Evolutionary conservation across 2,888 invertebrate genomes (phyloP).

Genomic region (Synergus laeviventris): DNA sequence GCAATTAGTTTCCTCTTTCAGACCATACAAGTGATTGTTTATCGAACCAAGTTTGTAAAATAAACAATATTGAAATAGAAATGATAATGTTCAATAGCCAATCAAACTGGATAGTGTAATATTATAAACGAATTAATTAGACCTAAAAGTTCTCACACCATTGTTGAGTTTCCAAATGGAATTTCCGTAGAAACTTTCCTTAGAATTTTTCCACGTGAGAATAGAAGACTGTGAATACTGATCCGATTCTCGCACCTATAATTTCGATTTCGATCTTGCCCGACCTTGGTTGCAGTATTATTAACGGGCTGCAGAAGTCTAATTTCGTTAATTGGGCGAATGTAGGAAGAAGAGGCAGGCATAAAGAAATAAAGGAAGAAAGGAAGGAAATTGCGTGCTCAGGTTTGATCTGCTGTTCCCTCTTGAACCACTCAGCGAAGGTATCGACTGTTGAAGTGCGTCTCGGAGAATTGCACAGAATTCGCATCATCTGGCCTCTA

Average conservation of each 20-base stretch:
- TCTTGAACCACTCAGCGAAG: not conserved
- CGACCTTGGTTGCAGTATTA: not conserved
- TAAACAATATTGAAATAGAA: no score
- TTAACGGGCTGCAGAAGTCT: not conserved
- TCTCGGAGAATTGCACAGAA: not conserved
- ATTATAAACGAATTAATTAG: no score
- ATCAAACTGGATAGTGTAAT: no score
- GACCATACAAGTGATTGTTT: no score
- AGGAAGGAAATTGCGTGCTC: not conserved
- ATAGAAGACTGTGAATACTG: not conserved
- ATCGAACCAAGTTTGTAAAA: no score
- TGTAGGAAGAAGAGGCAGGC: not conserved
- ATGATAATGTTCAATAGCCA: no score
- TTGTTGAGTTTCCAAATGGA: no score
- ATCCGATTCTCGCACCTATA: not conserved
- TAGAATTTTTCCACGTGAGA: not conserved
- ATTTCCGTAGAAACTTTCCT: no score
- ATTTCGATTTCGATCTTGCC: not conserved
- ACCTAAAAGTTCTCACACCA: no score
- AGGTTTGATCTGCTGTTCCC: not conserved
- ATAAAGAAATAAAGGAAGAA: not conserved
- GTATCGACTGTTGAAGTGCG: not conserved
- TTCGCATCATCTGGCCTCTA: slow-evolving; percentile 1
- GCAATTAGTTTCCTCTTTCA: no score
- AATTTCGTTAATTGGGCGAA: not conserved